phyloP scores from a whole-genome alignment of 2,113 vertebrate genomes.

The human region GRCh38 chr14:78715501-78716000 shows the following conservation, averaged over 20 bases:
- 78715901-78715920: not conserved
- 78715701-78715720: not conserved
- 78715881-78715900: not conserved
- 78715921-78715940: fast-evolving
- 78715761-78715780: not conserved
- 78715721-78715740: not conserved
- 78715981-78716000: not conserved
- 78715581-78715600: not conserved
- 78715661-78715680: not conserved
- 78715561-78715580: not conserved
- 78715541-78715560: not conserved
- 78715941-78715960: not conserved
- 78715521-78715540: not conserved
- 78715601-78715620: not conserved
- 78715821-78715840: not conserved
- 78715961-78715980: not conserved
- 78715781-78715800: not conserved
- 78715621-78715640: not conserved
- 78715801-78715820: not conserved
- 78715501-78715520: not conserved
- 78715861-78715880: not conserved
- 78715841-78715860: not conserved
- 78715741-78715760: conserved; percentile 2
- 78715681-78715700: not conserved
- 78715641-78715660: not conserved